A percentile compares a stretch with the other conserved stretches of the same genome.
Evolutionary conservation across 2,888 invertebrate species (phyloP).

Genomic region (Adelognathus sp.): DNA sequence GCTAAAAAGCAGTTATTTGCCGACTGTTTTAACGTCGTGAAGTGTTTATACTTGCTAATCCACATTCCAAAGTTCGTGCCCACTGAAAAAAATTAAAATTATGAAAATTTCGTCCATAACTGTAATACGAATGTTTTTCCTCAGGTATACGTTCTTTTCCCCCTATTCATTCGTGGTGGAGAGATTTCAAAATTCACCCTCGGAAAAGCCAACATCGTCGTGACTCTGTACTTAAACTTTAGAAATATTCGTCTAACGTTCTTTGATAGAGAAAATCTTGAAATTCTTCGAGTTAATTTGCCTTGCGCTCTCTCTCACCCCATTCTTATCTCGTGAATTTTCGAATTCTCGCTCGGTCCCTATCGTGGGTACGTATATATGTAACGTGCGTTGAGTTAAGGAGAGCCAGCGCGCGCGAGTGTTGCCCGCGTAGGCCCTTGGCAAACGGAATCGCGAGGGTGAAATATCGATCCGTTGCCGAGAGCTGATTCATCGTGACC

Average conservation of each 20-base stretch:
- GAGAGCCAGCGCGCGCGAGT: neutral
- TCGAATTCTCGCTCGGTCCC: conserved; percentile 14
- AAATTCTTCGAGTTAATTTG: neutral
- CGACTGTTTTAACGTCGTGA: too few relatives aligned
- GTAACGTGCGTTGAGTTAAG: neutral
- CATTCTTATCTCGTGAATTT: conserved; percentile 19
- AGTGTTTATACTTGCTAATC: too few relatives aligned
- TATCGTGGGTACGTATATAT: neutral
- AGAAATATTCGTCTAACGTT: neutral
- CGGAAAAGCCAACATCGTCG: neutral
- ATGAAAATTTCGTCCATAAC: neutral
- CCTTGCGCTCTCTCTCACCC: neutral
- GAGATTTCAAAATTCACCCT: neutral
- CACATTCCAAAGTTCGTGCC: too few relatives aligned
- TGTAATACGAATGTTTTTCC: too few relatives aligned
- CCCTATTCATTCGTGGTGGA: too few relatives aligned
- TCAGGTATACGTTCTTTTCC: too few relatives aligned
- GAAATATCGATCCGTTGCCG: conserved; percentile 51
- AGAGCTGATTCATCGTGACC: conserved; percentile 56
- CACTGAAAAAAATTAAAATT: neutral
- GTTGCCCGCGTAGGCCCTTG: conserved; percentile 32
- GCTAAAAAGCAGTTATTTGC: too few relatives aligned
- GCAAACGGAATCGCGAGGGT: conserved; percentile 46
- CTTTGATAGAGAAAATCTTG: neutral
- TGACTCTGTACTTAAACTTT: neutral